Percentiles rank a stretch among this genome's conserved stretches.
Evolutionary conservation across 2,113 vertebrate species (phyloP).

Genomic region (Bambusicola thoracicus): DNA sequence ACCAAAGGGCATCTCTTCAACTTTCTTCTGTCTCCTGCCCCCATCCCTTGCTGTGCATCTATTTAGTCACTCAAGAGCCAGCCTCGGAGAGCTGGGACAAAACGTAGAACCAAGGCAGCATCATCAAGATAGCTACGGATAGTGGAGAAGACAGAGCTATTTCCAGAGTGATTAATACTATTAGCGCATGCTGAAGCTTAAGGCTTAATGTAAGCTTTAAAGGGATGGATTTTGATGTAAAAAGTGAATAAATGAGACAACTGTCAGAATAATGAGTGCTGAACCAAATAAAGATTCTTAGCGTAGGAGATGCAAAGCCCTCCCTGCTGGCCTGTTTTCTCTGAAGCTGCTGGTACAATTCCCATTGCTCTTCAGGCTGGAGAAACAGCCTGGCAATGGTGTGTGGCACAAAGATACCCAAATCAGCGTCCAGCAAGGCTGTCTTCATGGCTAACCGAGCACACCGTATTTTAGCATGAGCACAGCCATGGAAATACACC

Average conservation of each 20-base stretch:
- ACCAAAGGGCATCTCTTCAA: background rate
- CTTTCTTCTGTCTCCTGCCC: background rate
- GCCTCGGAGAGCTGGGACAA: background rate
- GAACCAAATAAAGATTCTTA: constrained; percentile 25
- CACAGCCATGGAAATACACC: fast-evolving
- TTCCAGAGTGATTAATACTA: constrained; percentile 66
- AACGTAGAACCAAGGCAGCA: background rate
- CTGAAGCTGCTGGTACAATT: constrained; percentile 37
- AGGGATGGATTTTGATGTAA: constrained; percentile 60
- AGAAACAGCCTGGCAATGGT: background rate
- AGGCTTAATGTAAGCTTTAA: constrained; percentile 47
- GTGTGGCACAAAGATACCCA: background rate
- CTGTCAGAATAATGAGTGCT: constrained; percentile 62
- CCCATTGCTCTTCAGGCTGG: background rate
- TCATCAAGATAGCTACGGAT: constrained; percentile 14
- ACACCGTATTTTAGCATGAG: background rate
- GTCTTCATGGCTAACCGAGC: background rate
- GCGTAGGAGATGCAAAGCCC: background rate
- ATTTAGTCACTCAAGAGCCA: background rate
- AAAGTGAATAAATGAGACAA: constrained; percentile 69
- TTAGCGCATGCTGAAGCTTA: constrained; percentile 64
- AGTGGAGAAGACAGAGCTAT: constrained; percentile 49
- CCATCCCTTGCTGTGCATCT: background rate
- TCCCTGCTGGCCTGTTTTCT: constrained; percentile 15
- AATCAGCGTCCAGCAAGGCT: background rate